phyloP scores from a whole-genome alignment of 2,888 invertebrate genomes.

The Drosophila kuntzei region DNA sequence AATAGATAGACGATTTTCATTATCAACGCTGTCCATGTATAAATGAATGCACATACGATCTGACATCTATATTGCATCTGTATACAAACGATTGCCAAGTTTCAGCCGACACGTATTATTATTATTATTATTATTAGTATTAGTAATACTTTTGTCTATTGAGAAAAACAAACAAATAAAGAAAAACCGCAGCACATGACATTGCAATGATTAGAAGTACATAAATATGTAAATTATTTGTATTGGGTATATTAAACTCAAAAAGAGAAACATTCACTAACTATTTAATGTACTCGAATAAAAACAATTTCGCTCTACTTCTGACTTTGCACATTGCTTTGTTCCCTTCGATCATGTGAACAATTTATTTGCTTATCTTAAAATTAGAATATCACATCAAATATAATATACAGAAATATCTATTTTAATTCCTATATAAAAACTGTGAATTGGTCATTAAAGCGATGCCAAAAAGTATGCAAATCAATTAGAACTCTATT shows the following conservation, averaged over 20 bases:
- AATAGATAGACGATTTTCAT: constrained; percentile 45
- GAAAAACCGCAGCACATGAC: constrained; percentile 17
- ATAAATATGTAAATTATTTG: background rate
- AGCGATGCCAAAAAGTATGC: constrained; percentile 47
- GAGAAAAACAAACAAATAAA: constrained; percentile 32
- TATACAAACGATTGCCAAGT: constrained; percentile 46
- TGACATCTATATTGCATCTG: background rate
- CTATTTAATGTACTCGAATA: background rate
- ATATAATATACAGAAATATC: background rate
- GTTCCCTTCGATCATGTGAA: constrained; percentile 9
- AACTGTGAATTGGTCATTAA: background rate
- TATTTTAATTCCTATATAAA: background rate
- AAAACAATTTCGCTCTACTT: background rate
- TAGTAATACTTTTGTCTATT: constrained; percentile 9
- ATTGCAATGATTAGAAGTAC: constrained; percentile 11
- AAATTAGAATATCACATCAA: constrained; percentile 9
- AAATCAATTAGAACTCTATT: constrained; percentile 5
- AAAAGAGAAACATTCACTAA: background rate
- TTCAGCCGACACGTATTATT: constrained; percentile 26
- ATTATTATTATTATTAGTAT: constrained; percentile 15
- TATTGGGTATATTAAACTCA: background rate
- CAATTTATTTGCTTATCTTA: constrained; percentile 39
- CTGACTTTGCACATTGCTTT: background rate
- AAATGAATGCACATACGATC: constrained; percentile 12
- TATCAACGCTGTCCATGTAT: constrained; percentile 52